Evolutionary conservation across 2,797 vertebrate genomes (phyloP).

Genomic region (Myotis daubentonii): DNA sequence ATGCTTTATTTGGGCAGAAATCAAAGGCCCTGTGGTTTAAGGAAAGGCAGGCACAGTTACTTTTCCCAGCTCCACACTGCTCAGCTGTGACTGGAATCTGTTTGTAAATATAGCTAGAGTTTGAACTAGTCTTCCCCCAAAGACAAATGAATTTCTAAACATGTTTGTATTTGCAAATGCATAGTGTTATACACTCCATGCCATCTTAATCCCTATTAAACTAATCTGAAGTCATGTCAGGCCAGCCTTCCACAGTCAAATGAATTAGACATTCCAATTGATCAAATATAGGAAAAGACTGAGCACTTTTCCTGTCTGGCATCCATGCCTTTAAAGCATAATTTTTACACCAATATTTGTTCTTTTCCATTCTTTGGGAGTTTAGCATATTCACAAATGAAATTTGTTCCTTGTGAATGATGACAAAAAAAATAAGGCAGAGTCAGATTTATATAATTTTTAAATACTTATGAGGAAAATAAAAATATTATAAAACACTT

Average conservation of each 20-base stretch:
- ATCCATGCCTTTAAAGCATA: conserved; percentile 65
- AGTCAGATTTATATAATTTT: conserved; percentile 78
- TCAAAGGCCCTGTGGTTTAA: conserved; percentile 82
- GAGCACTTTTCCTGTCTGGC: conserved; percentile 75
- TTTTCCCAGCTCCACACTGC: conserved; percentile 26
- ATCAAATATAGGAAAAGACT: conserved; percentile 82
- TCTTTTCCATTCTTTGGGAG: conserved; percentile 78
- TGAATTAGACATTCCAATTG: conserved; percentile 85
- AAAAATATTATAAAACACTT: conserved; percentile 9
- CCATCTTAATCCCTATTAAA: conserved; percentile 85
- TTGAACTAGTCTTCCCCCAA: conserved; percentile 75
- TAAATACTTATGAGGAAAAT: conserved; percentile 48
- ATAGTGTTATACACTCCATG: conserved; percentile 82
- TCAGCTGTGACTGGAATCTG: conserved; percentile 67
- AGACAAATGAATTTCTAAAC: conserved; percentile 83
- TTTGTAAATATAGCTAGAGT: conserved; percentile 81
- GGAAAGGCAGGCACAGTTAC: conserved; percentile 77
- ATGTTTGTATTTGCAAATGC: conserved; percentile 83
- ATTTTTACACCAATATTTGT: conserved; percentile 79
- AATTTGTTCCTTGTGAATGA: conserved; percentile 79
- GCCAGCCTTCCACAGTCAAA: conserved; percentile 83
- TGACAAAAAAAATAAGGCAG: conserved; percentile 72
- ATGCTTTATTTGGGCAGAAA: conserved; percentile 85
- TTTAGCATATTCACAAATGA: conserved; percentile 81
- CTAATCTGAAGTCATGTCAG: conserved; percentile 85